Evolutionary conservation across 2,113 vertebrate genomes (phyloP), one percentile per base, ranked within the genome.

Genomic region (Fregetta grallaria): DNA sequence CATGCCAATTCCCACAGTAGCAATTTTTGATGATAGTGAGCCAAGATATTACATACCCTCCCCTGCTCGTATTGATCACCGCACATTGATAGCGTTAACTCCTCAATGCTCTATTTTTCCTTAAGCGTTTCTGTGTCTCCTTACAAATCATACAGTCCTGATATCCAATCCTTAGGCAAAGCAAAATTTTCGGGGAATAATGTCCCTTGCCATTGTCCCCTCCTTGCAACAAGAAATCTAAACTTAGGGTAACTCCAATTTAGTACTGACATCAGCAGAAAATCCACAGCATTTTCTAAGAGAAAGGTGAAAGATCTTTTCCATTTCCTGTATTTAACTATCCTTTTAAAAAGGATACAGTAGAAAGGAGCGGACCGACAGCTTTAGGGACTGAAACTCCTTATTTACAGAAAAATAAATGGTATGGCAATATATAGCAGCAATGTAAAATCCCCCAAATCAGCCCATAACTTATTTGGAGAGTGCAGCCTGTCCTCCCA

Each of bases 51-150:
- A 72, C 13, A 72, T 4, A 42, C 23, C 68, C 66, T 95, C 91
- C 84, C 66, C 71, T 94, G 59, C 90, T 89, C 65, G 7, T 80
- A 91, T 74, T 30, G 38, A 97, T 87, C 93, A 80, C 40, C 94
- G 92, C 63, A 74, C 70, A 92, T 82, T 3, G 18, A 88, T 17
- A 90, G 79, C 58, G 59, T 90, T 78, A 85, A 93, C 66, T 80
- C 34, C 44, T 73, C 29, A 2, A 15, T 29, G 15, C 55, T 83
- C 92, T 94, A 75, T 83, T 97, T 78, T 74, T 63, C 52, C 32
- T 78, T 83, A 47, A 86, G 67, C 2, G 7, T 59, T 77, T 77
- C 15, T 83, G 59, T 80, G 85, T 26, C 61, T 26, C 34, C 16
- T 59, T 66, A 26, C 14, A 87, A 94, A 65, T 89, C 63, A 72